phyloP scores from a whole-genome alignment of 2,113 vertebrate species.

The Toxostoma redivivum region DNA sequence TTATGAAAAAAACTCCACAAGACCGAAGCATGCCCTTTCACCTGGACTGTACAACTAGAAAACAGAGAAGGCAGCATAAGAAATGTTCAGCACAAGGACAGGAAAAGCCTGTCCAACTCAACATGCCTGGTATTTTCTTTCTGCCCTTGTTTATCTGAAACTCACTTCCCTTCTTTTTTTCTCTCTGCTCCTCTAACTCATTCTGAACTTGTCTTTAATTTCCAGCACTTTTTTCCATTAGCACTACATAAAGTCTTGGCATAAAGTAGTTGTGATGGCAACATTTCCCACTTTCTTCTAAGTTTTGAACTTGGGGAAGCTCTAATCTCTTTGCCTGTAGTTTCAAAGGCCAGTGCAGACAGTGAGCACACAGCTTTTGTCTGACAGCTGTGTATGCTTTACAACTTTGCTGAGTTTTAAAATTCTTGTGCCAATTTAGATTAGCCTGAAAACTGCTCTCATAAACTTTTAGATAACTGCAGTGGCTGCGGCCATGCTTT shows the following conservation, averaged over 20 bases:
- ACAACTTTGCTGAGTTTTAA: not conserved
- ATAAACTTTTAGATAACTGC: not conserved
- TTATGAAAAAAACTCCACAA: not conserved
- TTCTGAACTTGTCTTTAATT: not conserved
- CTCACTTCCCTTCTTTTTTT: slow-evolving; percentile 20
- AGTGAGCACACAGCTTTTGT: not conserved
- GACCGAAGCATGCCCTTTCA: not conserved
- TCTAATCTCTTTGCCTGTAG: not conserved
- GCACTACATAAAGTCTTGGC: not conserved
- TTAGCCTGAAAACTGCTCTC: not conserved
- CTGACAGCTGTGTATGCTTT: not conserved
- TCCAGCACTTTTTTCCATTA: slow-evolving; percentile 10
- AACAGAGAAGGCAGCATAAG: not conserved
- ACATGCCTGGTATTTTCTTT: not conserved
- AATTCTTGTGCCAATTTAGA: not conserved
- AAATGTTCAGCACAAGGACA: not conserved
- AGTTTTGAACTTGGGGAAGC: not conserved
- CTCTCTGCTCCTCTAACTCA: not conserved
- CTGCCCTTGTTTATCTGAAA: slow-evolving; percentile 35
- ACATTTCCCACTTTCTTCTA: not conserved
- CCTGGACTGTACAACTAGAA: not conserved
- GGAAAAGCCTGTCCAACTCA: slow-evolving; percentile 36
- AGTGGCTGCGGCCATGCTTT: not conserved
- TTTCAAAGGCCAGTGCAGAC: not conserved
- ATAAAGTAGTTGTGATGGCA: not conserved